Percentiles rank a stretch among this genome's conserved stretches.
Evolutionary conservation across 2,113 vertebrate species (phyloP).

Genomic region (Rissa tridactyla): DNA sequence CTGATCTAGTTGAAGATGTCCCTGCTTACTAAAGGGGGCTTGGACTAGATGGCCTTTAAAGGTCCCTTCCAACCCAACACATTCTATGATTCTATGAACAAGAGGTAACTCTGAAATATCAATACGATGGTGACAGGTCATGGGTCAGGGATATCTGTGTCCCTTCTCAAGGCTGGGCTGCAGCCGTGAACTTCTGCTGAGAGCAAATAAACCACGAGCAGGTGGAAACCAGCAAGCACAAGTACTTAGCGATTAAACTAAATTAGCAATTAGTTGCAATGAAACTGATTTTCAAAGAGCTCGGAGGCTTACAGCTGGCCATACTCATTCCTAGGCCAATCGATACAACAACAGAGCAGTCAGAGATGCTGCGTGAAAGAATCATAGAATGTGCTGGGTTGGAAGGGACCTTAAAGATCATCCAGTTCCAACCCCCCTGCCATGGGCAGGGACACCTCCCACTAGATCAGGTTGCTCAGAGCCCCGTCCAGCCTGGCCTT

Average conservation of each 20-base stretch:
- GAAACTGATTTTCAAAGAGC: background rate
- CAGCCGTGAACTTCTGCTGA: background rate
- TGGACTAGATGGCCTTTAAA: too few species aligned
- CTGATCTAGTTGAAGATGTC: too few species aligned
- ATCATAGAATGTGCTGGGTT: background rate
- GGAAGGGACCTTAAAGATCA: too few species aligned
- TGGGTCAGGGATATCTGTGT: accelerated
- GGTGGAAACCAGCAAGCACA: background rate
- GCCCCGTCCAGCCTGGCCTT: too few species aligned
- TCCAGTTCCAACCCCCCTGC: too few species aligned
- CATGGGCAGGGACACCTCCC: too few species aligned
- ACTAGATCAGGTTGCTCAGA: too few species aligned
- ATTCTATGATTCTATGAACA: too few species aligned
- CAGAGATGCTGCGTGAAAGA: accelerated
- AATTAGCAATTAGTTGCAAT: background rate
- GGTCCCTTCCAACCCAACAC: too few species aligned
- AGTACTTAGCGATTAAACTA: background rate
- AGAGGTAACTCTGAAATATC: too few species aligned
- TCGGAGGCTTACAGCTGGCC: background rate
- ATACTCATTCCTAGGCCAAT: background rate
- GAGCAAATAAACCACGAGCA: background rate
- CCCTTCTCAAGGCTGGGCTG: background rate
- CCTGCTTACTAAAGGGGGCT: too few species aligned
- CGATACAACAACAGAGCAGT: too few species aligned
- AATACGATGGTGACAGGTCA: accelerated